Percentiles rank a stretch among this genome's conserved stretches.
Conservation (phyloP, 2,888 invertebrate species). For the Corbicula japonica region DNA sequence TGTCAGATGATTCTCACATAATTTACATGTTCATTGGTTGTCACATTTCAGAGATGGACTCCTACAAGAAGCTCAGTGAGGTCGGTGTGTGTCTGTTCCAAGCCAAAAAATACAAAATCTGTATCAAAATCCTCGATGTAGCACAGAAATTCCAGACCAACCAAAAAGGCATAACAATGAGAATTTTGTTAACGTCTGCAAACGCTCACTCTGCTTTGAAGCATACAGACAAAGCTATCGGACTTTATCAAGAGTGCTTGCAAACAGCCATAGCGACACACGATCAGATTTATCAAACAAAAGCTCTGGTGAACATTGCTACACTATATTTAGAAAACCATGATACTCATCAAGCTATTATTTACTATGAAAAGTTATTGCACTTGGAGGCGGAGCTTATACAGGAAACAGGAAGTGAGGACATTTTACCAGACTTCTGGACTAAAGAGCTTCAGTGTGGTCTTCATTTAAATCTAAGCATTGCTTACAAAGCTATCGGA, state of each 20-base stretch:
- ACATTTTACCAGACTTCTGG: constrained; percentile 82
- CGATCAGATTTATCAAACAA: constrained; percentile 84
- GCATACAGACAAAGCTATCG: constrained; percentile 80
- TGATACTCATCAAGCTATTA: constrained; percentile 82
- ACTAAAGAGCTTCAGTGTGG: constrained; percentile 82
- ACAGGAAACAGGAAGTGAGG: constrained; percentile 67
- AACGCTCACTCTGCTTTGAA: constrained; percentile 81
- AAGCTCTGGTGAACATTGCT: constrained; percentile 84
- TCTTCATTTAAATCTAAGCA: constrained; percentile 83
- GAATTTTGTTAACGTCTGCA: constrained; percentile 81
- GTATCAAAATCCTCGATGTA: constrained; percentile 80
- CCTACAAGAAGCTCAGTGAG: constrained; percentile 84
- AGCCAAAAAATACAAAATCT: constrained; percentile 76
- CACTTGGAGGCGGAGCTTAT: constrained; percentile 80
- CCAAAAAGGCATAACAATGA: constrained; percentile 84
- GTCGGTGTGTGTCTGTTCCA: constrained; percentile 83
- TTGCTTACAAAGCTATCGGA: constrained; percentile 85
- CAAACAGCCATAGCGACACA: constrained; percentile 82
- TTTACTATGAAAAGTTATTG: constrained; percentile 84
- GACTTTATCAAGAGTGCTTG: constrained; percentile 83
- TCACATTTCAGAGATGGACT: constrained; percentile 80
- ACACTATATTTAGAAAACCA: constrained; percentile 82
- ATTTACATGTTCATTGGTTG: too few species aligned
- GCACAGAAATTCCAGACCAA: constrained; percentile 84
- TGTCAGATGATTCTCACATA: too few species aligned